A percentile compares a stretch with the other conserved stretches of the same genome.
These are phyloP conservation scores for Diadumene lineata DNA, from an alignment of 92 coral and sea anemone genomes.

Conservation along the genomic window DNA sequence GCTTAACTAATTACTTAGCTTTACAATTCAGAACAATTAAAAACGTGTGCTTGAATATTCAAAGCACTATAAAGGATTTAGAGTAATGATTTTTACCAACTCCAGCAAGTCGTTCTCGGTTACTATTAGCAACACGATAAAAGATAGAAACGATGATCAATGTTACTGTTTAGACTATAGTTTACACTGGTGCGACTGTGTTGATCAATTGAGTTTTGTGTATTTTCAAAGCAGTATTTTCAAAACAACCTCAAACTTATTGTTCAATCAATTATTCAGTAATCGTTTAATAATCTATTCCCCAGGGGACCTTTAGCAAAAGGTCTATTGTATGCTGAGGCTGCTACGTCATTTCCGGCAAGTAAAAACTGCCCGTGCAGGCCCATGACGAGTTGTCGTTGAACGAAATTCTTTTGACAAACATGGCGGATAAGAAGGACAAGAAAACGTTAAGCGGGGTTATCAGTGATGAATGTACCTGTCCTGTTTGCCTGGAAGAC, in stretches of 20 bases:
- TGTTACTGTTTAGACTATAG: no score
- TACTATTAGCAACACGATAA: neutral
- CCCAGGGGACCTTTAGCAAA: constrained; percentile 8
- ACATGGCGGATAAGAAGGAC: constrained; percentile 42
- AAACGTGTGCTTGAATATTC: constrained; percentile 12
- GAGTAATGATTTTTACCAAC: no score
- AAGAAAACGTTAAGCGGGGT: constrained; percentile 46
- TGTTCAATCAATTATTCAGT: constrained; percentile 22
- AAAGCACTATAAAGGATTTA: neutral
- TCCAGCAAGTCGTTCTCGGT: no score
- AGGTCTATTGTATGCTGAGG: neutral
- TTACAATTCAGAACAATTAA: constrained; percentile 1
- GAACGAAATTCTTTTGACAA: constrained; percentile 4
- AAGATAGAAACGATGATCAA: no score
- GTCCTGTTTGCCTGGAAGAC: constrained; percentile 57
- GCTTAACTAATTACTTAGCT: constrained; percentile 5
- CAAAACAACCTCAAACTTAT: constrained; percentile 16
- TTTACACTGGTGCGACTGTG: constrained; percentile 1
- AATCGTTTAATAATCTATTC: constrained; percentile 21
- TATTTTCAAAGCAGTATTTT: neutral
- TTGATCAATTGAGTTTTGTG: neutral
- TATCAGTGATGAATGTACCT: constrained; percentile 45
- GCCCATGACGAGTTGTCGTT: constrained; percentile 12
- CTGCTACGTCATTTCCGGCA: constrained; percentile 24
- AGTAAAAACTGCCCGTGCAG: constrained; percentile 21